Conservation (phyloP, 2,797 vertebrate species). For the Squalus acanthias region DNA sequence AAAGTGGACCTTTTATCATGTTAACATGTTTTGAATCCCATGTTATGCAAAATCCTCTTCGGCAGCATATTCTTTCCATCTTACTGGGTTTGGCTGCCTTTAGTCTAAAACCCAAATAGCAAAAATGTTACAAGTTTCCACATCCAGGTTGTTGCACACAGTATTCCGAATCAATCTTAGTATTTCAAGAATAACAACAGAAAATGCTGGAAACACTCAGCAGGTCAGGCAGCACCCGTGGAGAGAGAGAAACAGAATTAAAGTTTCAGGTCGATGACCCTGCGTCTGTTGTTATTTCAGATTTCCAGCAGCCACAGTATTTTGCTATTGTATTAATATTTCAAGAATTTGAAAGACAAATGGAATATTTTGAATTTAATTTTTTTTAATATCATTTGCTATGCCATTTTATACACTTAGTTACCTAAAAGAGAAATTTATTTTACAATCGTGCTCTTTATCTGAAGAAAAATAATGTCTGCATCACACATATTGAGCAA, state of each 20-base stretch:
- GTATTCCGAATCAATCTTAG: neutral
- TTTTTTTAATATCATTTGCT: neutral
- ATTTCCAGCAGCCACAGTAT: too few relatives aligned
- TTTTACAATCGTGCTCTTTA: neutral
- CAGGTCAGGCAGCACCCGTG: too few relatives aligned
- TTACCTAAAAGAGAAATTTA: neutral
- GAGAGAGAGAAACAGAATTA: too few relatives aligned
- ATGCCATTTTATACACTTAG: neutral
- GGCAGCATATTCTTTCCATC: neutral
- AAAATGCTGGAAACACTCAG: too few relatives aligned
- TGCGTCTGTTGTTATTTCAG: too few relatives aligned
- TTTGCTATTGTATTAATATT: neutral
- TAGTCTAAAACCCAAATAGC: neutral
- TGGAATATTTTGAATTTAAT: neutral
- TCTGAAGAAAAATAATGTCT: neutral
- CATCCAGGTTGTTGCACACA: neutral
- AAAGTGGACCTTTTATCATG: slow-evolving; percentile 6
- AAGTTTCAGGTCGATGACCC: too few relatives aligned
- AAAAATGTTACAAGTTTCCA: neutral
- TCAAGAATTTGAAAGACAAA: neutral
- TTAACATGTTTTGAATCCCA: slow-evolving; percentile 1
- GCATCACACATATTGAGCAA: neutral
- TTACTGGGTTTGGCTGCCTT: neutral
- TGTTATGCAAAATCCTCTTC: neutral
- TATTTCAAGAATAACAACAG: neutral